Conservation (phyloP, 2,113 vertebrate genomes). For the Galeopterus variegatus region DNA sequence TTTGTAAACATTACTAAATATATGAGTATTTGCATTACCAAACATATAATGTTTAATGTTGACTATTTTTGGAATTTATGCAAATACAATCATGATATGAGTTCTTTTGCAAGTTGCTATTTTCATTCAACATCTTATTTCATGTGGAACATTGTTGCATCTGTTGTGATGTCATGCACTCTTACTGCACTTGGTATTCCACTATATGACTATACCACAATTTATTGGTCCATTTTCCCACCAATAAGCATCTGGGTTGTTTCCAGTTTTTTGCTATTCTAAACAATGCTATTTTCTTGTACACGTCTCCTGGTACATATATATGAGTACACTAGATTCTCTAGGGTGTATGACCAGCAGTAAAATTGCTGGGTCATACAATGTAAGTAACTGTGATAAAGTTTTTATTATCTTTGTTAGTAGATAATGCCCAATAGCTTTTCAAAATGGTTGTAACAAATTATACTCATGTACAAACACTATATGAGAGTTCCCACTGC, state of each 20-base stretch:
- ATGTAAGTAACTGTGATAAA: neutral
- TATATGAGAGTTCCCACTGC: neutral
- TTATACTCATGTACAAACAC: neutral
- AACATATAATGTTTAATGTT: neutral
- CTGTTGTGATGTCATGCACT: neutral
- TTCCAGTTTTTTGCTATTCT: neutral
- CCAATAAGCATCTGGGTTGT: neutral
- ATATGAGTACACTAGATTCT: neutral
- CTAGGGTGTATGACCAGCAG: neutral
- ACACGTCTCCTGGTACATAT: neutral
- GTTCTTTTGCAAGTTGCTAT: neutral
- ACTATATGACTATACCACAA: neutral
- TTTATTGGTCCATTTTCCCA: neutral
- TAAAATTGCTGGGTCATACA: neutral
- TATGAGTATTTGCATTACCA: neutral
- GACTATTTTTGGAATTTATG: neutral
- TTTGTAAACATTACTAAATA: neutral
- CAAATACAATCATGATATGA: conserved; percentile 13
- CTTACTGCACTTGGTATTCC: neutral
- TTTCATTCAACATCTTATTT: neutral
- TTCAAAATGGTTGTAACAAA: neutral
- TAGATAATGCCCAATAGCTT: neutral
- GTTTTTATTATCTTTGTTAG: neutral
- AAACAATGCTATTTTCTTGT: neutral
- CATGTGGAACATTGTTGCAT: neutral